These are phyloP conservation scores for Cladorhizidae sp. DNA, from an alignment of 37 sponge, comb jelly and placozoan genomes.

Conservation along the genomic window DNA sequence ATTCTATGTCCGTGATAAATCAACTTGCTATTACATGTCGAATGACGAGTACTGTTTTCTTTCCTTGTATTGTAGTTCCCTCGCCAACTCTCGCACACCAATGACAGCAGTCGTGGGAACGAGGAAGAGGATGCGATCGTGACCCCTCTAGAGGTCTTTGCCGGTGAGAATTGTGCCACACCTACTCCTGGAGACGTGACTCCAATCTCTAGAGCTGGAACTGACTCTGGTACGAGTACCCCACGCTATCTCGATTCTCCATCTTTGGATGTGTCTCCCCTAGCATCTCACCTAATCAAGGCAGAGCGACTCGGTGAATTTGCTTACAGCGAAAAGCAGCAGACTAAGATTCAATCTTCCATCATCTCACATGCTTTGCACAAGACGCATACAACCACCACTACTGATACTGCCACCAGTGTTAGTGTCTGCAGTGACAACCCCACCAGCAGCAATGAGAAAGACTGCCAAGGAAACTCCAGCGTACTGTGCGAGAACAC, in stretches of 20 bases:
- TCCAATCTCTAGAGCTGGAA: background rate
- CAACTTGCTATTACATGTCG: too few relatives aligned
- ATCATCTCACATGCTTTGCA: background rate
- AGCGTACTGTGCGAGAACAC: background rate
- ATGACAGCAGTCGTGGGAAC: background rate
- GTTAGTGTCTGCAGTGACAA: too few relatives aligned
- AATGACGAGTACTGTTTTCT: background rate
- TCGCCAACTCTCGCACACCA: background rate
- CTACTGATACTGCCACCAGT: background rate
- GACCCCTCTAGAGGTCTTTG: constrained; percentile 30
- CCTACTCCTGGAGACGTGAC: constrained; percentile 29
- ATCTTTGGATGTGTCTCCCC: constrained; percentile 1
- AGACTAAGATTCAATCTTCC: background rate
- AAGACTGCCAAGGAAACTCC: background rate
- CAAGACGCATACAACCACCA: background rate
- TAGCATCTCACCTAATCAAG: background rate
- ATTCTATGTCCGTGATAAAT: too few relatives aligned
- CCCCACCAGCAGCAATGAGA: background rate
- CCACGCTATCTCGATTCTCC: constrained; percentile 19
- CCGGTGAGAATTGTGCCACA: constrained; percentile 32
- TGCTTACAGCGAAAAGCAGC: background rate
- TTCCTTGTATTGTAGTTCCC: too few relatives aligned
- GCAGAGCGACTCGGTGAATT: background rate
- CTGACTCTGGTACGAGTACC: constrained; percentile 16
- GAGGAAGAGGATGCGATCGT: constrained; percentile 9